phyloP scores from a whole-genome alignment of 1,140 invertebrate species.

The Heliconius nattereri region DNA sequence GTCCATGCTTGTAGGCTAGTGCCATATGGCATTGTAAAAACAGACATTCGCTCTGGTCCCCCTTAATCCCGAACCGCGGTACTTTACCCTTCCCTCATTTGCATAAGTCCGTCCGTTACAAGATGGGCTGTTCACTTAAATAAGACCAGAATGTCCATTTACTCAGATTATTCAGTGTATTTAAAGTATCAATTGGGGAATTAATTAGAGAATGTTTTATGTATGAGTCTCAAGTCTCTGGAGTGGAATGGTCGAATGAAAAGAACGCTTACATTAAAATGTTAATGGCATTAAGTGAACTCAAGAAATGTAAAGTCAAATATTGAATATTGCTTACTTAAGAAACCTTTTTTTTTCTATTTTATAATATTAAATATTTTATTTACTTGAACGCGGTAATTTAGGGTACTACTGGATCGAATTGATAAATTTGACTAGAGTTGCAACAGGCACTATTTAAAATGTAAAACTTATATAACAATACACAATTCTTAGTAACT shows the following conservation, averaged over 20 bases:
- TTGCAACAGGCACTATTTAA: too few relatives aligned
- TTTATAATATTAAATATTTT: neutral
- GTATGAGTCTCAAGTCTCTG: slow-evolving; percentile 1
- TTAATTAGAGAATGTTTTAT: slow-evolving; percentile 34
- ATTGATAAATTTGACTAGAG: too few relatives aligned
- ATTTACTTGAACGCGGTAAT: too few relatives aligned
- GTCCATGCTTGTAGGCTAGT: slow-evolving; percentile 25
- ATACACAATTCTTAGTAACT: too few relatives aligned
- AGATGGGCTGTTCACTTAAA: slow-evolving; percentile 49
- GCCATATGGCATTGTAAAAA: slow-evolving; percentile 54
- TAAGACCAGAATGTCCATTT: slow-evolving; percentile 46
- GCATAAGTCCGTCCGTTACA: slow-evolving; percentile 54
- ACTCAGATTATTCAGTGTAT: slow-evolving; percentile 39
- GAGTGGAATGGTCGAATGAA: neutral
- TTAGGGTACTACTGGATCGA: too few relatives aligned
- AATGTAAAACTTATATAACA: too few relatives aligned
- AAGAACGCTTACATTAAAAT: slow-evolving; percentile 4
- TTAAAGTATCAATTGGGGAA: slow-evolving; percentile 39
- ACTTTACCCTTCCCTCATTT: slow-evolving; percentile 55
- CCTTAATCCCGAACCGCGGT: slow-evolving; percentile 48
- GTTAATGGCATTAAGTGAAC: neutral
- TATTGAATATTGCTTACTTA: neutral
- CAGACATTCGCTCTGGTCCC: slow-evolving; percentile 45
- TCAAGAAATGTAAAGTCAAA: neutral
- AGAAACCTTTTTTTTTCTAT: neutral